Evolutionary conservation across 2,113 vertebrate genomes (phyloP).

Genomic region (Carassius auratus): DNA sequence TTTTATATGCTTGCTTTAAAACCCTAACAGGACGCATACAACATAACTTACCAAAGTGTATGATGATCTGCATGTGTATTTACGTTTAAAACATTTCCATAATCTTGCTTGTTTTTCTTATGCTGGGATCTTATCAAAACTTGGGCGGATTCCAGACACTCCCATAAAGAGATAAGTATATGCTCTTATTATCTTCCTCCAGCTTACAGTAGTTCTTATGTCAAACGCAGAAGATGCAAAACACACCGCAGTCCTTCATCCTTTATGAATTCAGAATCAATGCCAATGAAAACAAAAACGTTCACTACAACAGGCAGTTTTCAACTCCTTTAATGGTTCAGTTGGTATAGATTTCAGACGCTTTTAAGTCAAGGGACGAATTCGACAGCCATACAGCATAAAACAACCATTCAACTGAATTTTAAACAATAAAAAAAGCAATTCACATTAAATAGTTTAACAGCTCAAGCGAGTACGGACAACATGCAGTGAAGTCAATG

Average conservation of each 20-base stretch:
- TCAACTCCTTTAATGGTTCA: constrained; percentile 79
- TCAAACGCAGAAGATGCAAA: background rate
- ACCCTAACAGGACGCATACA: background rate
- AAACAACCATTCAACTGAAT: constrained; percentile 62
- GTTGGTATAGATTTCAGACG: constrained; percentile 79
- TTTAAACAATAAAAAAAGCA: constrained; percentile 63
- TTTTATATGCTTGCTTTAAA: background rate
- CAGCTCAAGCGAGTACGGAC: constrained; percentile 62
- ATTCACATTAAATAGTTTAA: constrained; percentile 75
- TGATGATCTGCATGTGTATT: background rate
- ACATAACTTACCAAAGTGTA: background rate
- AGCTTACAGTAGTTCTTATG: constrained; percentile 1
- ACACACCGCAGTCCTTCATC: background rate
- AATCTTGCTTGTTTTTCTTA: background rate
- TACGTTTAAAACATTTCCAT: background rate
- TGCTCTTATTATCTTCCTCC: constrained; percentile 21
- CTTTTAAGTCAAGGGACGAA: constrained; percentile 74
- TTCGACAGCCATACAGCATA: constrained; percentile 70
- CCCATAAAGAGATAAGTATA: constrained; percentile 9
- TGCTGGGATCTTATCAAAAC: constrained; percentile 25
- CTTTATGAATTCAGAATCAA: background rate
- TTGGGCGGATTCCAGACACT: background rate
- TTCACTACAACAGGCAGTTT: constrained; percentile 36
- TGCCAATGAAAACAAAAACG: background rate
- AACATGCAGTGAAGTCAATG: constrained; percentile 68